Conservation (phyloP, 2,113 vertebrate genomes). For the Sapajus apella region DNA sequence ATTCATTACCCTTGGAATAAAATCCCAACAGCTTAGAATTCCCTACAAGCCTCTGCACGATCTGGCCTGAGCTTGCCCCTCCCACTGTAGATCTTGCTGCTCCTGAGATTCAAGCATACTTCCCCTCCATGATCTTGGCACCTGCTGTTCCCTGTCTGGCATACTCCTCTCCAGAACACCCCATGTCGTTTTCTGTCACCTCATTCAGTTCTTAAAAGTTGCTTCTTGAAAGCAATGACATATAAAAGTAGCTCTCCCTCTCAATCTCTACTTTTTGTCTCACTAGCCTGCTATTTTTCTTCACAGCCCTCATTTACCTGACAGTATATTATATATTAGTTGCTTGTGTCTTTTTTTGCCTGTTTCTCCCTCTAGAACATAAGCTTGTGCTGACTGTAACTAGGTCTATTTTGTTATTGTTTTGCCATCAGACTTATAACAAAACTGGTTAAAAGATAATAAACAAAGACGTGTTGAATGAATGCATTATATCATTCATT, state of each 20-base stretch:
- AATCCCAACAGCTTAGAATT: neutral
- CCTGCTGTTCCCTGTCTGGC: neutral
- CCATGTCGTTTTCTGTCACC: neutral
- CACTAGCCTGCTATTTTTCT: neutral
- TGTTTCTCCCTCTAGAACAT: neutral
- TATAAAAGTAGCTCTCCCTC: neutral
- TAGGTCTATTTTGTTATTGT: neutral
- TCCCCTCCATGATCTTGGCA: too few relatives aligned
- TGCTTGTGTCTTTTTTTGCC: neutral
- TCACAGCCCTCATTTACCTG: neutral
- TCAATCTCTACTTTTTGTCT: neutral
- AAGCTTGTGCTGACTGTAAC: neutral
- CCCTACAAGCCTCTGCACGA: neutral
- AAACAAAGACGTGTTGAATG: neutral
- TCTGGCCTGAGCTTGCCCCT: rapidly evolving
- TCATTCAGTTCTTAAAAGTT: neutral
- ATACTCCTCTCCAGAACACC: neutral
- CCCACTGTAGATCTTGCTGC: neutral
- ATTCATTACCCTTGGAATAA: neutral
- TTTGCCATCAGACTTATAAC: neutral
- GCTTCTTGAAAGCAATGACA: neutral
- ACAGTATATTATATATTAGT: neutral
- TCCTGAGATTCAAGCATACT: neutral
- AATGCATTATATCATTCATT: neutral
- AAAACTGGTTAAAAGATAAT: neutral